phyloP scores from a whole-genome alignment of 2,888 invertebrate genomes.

The Gari tellinella region DNA sequence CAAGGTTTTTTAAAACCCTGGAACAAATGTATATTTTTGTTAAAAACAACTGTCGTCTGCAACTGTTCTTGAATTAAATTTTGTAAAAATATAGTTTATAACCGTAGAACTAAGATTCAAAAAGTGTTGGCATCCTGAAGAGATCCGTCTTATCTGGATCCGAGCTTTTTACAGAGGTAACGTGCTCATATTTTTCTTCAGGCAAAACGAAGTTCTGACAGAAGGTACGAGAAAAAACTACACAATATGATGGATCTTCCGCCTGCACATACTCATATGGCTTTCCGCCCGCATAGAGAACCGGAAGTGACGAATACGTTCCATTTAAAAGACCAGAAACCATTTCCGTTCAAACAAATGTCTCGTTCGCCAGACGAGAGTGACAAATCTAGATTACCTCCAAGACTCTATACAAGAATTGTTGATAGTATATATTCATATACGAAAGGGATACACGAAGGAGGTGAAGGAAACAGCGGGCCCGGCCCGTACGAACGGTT shows the following conservation, averaged over 20 bases:
- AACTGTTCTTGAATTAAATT: too few species aligned
- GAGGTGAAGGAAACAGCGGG: not conserved
- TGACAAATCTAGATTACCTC: slow-evolving; percentile 40
- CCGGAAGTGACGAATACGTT: slow-evolving; percentile 38
- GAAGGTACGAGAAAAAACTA: slow-evolving; percentile 45
- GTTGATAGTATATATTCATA: slow-evolving; percentile 59
- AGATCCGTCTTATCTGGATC: too few species aligned
- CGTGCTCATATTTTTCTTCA: slow-evolving; percentile 7
- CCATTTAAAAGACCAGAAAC: slow-evolving; percentile 51
- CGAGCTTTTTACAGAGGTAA: too few species aligned
- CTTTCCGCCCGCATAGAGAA: slow-evolving; percentile 47
- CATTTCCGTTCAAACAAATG: slow-evolving; percentile 60
- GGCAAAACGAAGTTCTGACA: slow-evolving; percentile 45
- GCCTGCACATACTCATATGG: slow-evolving; percentile 37
- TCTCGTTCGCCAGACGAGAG: slow-evolving; percentile 18
- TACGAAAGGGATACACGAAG: slow-evolving; percentile 40
- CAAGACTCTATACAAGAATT: slow-evolving; percentile 54
- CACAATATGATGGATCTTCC: slow-evolving; percentile 48
- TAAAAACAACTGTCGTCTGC: too few species aligned
- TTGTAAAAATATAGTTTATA: too few species aligned
- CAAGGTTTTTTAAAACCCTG: too few species aligned
- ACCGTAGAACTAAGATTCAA: too few species aligned
- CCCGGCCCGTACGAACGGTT: slow-evolving; percentile 42
- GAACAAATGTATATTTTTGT: too few species aligned
- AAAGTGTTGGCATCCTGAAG: too few species aligned